A percentile compares a stretch with the other conserved stretches of the same genome.
Conservation (phyloP, 2,888 invertebrate species). For the Hirtodrosophila histrioides region DNA sequence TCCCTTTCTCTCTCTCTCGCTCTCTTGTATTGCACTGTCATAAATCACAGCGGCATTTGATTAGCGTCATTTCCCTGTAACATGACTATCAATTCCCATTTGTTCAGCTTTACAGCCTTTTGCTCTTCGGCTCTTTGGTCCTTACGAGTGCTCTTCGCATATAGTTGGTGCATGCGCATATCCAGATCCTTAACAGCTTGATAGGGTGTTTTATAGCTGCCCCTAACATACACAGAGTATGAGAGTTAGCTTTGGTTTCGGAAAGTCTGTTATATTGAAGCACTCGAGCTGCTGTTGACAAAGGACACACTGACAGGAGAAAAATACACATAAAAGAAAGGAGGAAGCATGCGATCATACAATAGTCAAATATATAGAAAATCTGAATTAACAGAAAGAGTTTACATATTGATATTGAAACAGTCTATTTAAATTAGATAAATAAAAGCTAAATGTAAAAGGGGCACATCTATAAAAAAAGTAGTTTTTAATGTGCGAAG, state of each 20-base stretch:
- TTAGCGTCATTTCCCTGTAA: constrained; percentile 43
- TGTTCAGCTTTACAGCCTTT: constrained; percentile 7
- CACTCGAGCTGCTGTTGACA: background rate
- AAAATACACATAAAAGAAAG: no score
- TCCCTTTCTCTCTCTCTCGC: constrained; percentile 2
- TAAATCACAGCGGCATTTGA: constrained; percentile 55
- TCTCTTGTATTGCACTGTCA: constrained; percentile 1
- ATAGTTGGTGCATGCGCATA: constrained; percentile 22
- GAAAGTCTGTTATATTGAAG: constrained; percentile 1
- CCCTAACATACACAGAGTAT: constrained; percentile 15
- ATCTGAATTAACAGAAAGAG: no score
- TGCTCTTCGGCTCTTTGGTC: constrained; percentile 19
- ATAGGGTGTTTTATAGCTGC: constrained; percentile 18
- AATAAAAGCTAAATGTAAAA: no score
- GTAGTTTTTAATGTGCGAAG: no score
- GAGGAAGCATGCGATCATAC: no score
- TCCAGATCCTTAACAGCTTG: background rate
- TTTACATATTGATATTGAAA: no score
- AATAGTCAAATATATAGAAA: no score
- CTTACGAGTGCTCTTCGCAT: constrained; percentile 25
- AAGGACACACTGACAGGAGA: no score
- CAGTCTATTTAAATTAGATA: no score
- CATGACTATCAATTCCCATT: constrained; percentile 41
- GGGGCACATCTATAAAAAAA: no score
- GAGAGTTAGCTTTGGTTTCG: background rate